A percentile compares a stretch with the other conserved stretches of the same genome.
Evolutionary conservation across 2,113 vertebrate genomes (phyloP).

Genomic region (Archilochus colubris): DNA sequence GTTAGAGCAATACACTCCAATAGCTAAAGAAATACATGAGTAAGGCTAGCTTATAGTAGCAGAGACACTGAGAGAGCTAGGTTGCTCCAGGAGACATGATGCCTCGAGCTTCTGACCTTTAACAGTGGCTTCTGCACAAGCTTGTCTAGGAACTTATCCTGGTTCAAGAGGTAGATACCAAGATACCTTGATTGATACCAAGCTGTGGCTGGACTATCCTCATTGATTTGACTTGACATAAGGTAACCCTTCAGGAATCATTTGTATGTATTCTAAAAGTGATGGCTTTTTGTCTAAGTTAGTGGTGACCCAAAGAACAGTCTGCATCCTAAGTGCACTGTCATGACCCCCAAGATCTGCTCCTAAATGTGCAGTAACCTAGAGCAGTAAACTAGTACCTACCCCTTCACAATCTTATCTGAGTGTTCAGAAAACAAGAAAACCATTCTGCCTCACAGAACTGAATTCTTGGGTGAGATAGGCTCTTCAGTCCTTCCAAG

Average conservation of each 20-base stretch:
- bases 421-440: not conserved
- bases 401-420: not conserved
- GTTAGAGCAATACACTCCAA: not conserved
- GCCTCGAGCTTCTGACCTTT: not conserved
- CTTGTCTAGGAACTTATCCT: not conserved
- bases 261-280: not conserved
- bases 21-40: not conserved
- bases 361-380: not conserved
- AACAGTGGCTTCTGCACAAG: not conserved
- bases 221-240: not conserved
- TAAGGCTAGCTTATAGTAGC: not conserved
- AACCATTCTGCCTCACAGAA: not conserved
- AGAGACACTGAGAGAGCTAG: not conserved
- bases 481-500: not conserved
- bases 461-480: not conserved
- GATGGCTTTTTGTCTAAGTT: not conserved
- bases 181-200: not conserved
- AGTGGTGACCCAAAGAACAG: not conserved
- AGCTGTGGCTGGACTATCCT: not conserved
- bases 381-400: not conserved
- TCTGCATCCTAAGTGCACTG: not conserved
- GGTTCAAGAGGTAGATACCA: not conserved
- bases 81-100: not conserved
- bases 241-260: not conserved
- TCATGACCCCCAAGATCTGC: fast-evolving